Evolutionary conservation across 2,888 invertebrate species (phyloP), one percentile per base, ranked within the genome.

Genomic region (Leucania comma): DNA sequence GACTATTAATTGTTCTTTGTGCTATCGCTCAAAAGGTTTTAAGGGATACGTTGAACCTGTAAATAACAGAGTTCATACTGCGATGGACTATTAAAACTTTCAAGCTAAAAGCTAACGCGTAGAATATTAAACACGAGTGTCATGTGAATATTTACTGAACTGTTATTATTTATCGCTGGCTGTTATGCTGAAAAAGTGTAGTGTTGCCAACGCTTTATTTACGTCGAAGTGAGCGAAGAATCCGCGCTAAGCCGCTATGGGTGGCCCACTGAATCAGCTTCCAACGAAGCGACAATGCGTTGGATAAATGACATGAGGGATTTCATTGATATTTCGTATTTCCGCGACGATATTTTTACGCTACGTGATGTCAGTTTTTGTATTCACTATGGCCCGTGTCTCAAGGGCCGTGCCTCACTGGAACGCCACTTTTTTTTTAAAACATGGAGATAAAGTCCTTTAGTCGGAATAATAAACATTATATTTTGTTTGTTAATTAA

Each of bases 131-230:
- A 77, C 70, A 53, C 24, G 74, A 68, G 58, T 80, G 75, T 78
- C 64, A 73, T 66, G 54, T 75, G 78, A 79, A 84, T 84, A 83
- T 85, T 79, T 77, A 82, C 76, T 64, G 63, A 65, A 67, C 67
- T 68, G 64, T 78, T 75, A 81, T 81, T 81, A 80, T 86, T 84
- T 86, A 82, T 75, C 59, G 64, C 80, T 57, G 50, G 76, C 72
- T 73, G 75, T 84, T 85, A 81, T 72, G 60, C 72, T 81, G 75
- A 80, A 82, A 84, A 84, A 83, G 51, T 79, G 81, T 71, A 64
- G 77, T 74, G 79, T 76, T 85, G 85, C 77, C 86, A 87, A 75
- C 73, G 81, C 62, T 86, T 81, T 79, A 80, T 83, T 83, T 73
- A 74, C 70, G 80, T 72, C 78, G 79, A 68, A 66, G 58, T 42